phyloP scores from a whole-genome alignment of 1,140 invertebrate species.

The Hylyphantes graminicola region DNA sequence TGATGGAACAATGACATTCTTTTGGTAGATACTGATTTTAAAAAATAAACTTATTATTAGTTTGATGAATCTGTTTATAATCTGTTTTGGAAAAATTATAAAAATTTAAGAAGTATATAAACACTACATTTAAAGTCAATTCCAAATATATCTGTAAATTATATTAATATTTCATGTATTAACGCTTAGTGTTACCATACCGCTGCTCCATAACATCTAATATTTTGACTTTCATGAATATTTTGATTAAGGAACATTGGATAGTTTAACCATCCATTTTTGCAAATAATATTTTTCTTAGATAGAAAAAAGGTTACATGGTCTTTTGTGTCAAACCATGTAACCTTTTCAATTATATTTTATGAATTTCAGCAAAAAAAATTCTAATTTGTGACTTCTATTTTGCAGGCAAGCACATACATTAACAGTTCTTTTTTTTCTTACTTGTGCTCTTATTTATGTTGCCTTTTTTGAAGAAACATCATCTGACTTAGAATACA shows the following conservation, averaged over 20 bases:
- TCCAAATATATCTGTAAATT: too few relatives aligned
- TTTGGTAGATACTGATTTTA: slow-evolving; percentile 68
- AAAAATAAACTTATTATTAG: neutral
- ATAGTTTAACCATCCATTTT: too few relatives aligned
- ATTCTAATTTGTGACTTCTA: slow-evolving; percentile 34
- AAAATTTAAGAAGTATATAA: too few relatives aligned
- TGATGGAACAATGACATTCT: slow-evolving; percentile 73
- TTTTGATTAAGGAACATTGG: too few relatives aligned
- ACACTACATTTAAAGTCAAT: too few relatives aligned
- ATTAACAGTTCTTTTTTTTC: slow-evolving; percentile 70
- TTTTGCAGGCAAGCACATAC: slow-evolving; percentile 71
- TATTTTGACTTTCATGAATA: too few relatives aligned
- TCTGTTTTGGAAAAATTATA: neutral
- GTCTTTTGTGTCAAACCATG: too few relatives aligned
- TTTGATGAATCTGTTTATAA: neutral
- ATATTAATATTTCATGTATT: too few relatives aligned
- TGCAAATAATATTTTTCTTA: too few relatives aligned
- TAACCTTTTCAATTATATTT: neutral
- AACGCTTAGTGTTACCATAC: too few relatives aligned
- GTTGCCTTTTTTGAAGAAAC: slow-evolving; percentile 70
- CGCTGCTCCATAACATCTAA: too few relatives aligned
- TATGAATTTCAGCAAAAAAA: neutral
- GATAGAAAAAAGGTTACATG: too few relatives aligned
- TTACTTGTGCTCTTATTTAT: slow-evolving; percentile 70
- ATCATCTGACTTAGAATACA: slow-evolving; percentile 68